Base-by-base conservation (phyloP, 2,797 vertebrate genomes). In the Microchirus variegatus region DNA sequence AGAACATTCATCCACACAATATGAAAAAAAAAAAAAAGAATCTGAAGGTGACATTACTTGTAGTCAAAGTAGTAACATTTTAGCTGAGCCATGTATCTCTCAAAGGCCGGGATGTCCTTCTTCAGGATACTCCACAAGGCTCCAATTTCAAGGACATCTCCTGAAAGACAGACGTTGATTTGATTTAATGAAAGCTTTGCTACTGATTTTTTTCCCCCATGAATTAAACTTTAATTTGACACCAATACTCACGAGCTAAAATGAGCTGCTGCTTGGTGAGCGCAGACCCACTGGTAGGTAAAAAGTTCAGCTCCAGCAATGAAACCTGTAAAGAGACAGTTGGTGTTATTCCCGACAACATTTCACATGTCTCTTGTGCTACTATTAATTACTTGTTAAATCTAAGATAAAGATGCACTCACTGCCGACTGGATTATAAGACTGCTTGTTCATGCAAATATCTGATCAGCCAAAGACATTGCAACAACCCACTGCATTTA, bases 61-160 rank as follows among this genome's bases (percentile, higher is more conserved):
- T 98, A 98, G 80, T 98, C 96, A 75, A 98, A 98, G 86, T 98
- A 98, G 87, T 98, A 98, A 82, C 97, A 98, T 74, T 98, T 98
- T 14, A 98, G 93, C 77, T 98, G 97, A 1, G 96, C 96, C 95
- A 98, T 97, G 84, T 98, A 98, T 87, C 96, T 89, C 83, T 97
- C 95, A 70, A 96, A 98, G 41, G 96, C 95, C 0, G 96, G 96
- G 81, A 98, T 98, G 87, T 98, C 96, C 76, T 97, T 97, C 85
- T 96, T 95, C 10, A 96, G 89, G 83, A 98, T 98, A 67, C 96
- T 97, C 96, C 96, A 97, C 75, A 97, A 88, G 0, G 97, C 97
- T 35, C 96, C 96, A 0, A 98, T 97, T 86, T 98, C 97, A 85
- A 98, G 88, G 44, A 98, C 95, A 83, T 98, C 96, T 26, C 96